These are phyloP conservation scores for Pseudochirops cupreus DNA, from an alignment of 2,797 vertebrate species.

Conservation along the genomic window DNA sequence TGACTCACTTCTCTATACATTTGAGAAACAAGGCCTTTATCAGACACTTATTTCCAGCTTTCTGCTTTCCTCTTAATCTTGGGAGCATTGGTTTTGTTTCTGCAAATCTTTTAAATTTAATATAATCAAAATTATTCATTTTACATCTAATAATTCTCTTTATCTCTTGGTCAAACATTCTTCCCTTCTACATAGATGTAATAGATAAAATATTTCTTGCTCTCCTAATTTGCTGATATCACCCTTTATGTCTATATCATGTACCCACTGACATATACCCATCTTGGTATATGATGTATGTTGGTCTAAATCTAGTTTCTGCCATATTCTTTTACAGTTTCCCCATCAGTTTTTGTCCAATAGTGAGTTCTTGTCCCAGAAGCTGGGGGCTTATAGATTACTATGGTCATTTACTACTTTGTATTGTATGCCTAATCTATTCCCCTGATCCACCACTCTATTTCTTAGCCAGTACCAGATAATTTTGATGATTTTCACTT, in stretches of 20 bases:
- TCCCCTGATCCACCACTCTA: neutral
- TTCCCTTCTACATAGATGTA: neutral
- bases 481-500: neutral
- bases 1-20: neutral
- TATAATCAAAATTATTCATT: neutral
- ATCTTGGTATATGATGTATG: neutral
- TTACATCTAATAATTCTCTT: neutral
- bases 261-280: too few relatives aligned
- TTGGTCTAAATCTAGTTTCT: neutral
- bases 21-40: neutral
- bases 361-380: neutral
- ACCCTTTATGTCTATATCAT: neutral
- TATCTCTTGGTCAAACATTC: neutral
- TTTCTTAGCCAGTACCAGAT: neutral
- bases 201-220: neutral
- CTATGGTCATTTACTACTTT: neutral
- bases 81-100: neutral
- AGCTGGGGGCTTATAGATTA: neutral
- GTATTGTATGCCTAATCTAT: neutral
- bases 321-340: neutral
- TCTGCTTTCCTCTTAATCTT: neutral
- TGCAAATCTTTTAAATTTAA: neutral
- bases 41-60: neutral
- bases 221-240: neutral
- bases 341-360: neutral